phyloP scores from a whole-genome alignment of 2,888 invertebrate species.

The Ryuthela nishihirai region DNA sequence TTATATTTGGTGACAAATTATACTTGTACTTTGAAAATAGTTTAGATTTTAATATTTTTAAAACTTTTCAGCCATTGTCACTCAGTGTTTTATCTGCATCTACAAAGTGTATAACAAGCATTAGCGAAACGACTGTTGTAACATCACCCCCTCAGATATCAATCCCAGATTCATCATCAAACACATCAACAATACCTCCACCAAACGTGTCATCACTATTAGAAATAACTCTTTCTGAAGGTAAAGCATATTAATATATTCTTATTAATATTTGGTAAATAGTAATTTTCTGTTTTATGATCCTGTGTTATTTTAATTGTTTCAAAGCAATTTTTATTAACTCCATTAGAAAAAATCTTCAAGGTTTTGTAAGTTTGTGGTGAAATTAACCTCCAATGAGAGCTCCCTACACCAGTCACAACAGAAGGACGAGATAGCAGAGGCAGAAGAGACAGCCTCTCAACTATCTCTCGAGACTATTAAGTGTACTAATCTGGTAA shows the following conservation, averaged over 20 bases:
- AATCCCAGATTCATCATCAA: constrained; percentile 1
- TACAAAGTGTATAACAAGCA: neutral
- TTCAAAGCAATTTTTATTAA: neutral
- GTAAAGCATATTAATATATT: constrained; percentile 9
- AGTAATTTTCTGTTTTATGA: neutral
- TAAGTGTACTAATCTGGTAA: no score
- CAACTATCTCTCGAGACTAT: no score
- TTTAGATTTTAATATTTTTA: neutral
- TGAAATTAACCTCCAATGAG: no score
- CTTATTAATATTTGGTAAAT: neutral
- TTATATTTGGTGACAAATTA: no score
- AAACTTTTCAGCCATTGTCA: neutral
- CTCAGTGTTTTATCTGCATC: neutral
- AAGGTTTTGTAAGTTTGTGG: no score
- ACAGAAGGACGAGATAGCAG: no score
- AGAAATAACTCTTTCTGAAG: constrained; percentile 26
- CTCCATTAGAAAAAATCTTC: no score
- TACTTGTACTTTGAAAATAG: neutral
- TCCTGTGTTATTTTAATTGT: neutral
- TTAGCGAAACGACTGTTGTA: neutral
- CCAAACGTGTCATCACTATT: constrained; percentile 34
- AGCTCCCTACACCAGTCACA: no score
- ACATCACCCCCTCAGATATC: constrained; percentile 9
- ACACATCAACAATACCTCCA: constrained; percentile 17
- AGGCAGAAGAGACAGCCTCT: no score